phyloP scores from a whole-genome alignment of 2,113 vertebrate species.

The Chaetops frenatus region DNA sequence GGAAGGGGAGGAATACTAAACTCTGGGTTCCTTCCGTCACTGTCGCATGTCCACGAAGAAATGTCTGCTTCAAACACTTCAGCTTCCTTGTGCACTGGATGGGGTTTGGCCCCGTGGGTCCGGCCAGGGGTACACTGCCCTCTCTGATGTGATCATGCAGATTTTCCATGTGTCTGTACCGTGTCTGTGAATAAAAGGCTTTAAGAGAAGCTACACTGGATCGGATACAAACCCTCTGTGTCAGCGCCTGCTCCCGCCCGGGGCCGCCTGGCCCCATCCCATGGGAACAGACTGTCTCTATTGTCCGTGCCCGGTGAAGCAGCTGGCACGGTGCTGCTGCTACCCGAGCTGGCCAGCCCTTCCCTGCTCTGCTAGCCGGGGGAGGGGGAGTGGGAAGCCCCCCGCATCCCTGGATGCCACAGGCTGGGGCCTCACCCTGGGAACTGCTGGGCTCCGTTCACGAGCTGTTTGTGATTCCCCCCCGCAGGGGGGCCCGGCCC shows the following conservation, averaged over 20 bases:
- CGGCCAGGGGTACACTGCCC: background rate
- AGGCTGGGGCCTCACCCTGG: no score
- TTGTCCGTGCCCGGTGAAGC: background rate
- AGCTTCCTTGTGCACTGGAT: slow-evolving; percentile 10
- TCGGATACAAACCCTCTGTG: background rate
- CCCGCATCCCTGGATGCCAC: accelerated
- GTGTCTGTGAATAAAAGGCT: slow-evolving; percentile 72
- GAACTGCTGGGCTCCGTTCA: accelerated
- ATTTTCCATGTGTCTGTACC: slow-evolving; percentile 60
- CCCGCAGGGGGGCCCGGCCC: accelerated
- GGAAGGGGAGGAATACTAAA: slow-evolving; percentile 13
- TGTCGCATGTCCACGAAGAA: slow-evolving; percentile 37
- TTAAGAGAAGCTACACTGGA: background rate
- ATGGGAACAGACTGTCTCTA: background rate
- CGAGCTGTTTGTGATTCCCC: accelerated
- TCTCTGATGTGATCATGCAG: slow-evolving; percentile 40
- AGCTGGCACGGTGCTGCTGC: background rate
- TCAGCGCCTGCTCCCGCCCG: background rate
- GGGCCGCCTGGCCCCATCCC: background rate
- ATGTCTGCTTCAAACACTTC: slow-evolving; percentile 32
- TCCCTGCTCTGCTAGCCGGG: accelerated
- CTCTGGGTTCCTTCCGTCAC: background rate
- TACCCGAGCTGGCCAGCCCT: background rate
- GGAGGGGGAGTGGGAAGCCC: accelerated
- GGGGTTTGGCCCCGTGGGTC: background rate